These are phyloP conservation scores for Tridacna gigas DNA, from an alignment of 2,888 invertebrate species.

Conservation along the genomic window DNA sequence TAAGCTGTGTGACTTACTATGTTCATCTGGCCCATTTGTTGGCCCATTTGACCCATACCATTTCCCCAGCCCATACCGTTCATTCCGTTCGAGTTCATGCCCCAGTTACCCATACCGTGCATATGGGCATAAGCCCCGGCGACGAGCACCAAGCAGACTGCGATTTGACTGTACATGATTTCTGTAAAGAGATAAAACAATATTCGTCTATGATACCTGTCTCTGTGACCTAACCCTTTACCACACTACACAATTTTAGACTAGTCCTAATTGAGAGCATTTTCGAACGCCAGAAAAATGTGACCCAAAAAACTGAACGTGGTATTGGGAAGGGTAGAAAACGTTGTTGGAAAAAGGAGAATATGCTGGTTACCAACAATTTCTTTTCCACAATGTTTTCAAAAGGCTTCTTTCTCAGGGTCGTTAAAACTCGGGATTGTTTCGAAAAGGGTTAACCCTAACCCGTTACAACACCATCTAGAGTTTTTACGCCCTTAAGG, in stretches of 20 bases:
- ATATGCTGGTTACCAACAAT: no score
- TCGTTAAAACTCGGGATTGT: no score
- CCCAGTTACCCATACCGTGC: background rate
- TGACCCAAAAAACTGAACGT: no score
- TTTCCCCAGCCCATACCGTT: background rate
- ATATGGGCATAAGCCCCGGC: constrained; percentile 4
- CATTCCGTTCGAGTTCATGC: constrained; percentile 1
- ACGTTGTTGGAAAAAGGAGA: no score
- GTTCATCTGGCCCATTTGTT: constrained; percentile 12
- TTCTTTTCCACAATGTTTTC: no score
- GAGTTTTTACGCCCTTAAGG: no score
- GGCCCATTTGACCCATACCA: background rate
- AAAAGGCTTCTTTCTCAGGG: no score
- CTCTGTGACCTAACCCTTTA: background rate
- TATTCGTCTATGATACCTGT: no score
- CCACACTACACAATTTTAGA: background rate
- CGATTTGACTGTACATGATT: constrained; percentile 18
- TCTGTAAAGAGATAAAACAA: background rate
- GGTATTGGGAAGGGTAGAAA: no score
- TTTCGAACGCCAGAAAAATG: no score
- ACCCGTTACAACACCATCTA: no score
- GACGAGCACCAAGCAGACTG: constrained; percentile 10
- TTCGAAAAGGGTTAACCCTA: no score
- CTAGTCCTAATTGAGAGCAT: background rate
- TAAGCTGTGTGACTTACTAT: background rate